Conservation (phyloP, 2,888 invertebrate genomes). For the Caenorhabditis macrosperma region DNA sequence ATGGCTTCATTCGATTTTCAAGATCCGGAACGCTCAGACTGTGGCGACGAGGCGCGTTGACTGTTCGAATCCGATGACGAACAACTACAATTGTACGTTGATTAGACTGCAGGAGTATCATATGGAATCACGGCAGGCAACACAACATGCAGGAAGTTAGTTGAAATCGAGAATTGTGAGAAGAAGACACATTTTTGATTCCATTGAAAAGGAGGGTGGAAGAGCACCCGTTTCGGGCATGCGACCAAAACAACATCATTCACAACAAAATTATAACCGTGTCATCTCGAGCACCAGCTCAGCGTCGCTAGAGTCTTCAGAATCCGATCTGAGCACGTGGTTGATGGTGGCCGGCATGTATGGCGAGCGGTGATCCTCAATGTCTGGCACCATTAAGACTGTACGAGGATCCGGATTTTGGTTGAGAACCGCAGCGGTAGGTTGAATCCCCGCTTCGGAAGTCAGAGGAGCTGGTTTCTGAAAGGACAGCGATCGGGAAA, state of each 20-base stretch:
- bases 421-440: not conserved
- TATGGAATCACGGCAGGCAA: not conserved
- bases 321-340: slow-evolving; percentile 68
- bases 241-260: slow-evolving; percentile 13
- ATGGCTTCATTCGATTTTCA: not conserved
- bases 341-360: slow-evolving; percentile 70
- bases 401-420: slow-evolving; percentile 56
- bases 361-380: slow-evolving; percentile 68
- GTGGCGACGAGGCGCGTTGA: not conserved
- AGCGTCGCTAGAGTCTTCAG: slow-evolving; percentile 70
- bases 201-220: not conserved
- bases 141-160: slow-evolving; percentile 8
- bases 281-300: slow-evolving; percentile 69
- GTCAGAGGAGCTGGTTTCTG: slow-evolving; percentile 50
- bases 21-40: not conserved
- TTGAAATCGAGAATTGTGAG: not conserved
- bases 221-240: slow-evolving; percentile 8
- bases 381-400: slow-evolving; percentile 62
- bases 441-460: not conserved
- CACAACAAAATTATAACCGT: slow-evolving; percentile 55
- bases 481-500: not conserved
- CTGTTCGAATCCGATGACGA: slow-evolving; percentile 47
- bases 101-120: not conserved
- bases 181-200: not conserved
- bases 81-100: slow-evolving; percentile 29